A percentile compares a stretch with the other conserved stretches of the same genome.
These are phyloP conservation scores for Micronisus gabar DNA, from an alignment of 2,113 vertebrate species.

Conservation along the genomic window DNA sequence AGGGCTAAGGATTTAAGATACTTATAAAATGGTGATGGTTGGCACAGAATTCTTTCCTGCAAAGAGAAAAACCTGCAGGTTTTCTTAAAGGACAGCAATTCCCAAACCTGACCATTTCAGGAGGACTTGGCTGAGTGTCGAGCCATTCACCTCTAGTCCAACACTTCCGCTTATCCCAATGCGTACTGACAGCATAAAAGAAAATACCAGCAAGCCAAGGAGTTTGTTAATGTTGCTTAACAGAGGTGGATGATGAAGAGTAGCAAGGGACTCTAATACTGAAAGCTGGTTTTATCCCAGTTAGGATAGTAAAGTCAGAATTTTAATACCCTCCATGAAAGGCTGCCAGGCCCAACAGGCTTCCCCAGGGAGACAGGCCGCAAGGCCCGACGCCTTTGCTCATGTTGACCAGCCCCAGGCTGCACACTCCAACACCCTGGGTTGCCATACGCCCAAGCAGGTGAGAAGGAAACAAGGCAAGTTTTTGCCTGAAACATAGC, in stretches of 20 bases:
- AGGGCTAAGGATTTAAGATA: background rate
- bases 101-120: background rate
- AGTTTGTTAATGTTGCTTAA: background rate
- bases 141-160: background rate
- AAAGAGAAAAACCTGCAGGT: background rate
- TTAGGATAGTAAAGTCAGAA: background rate
- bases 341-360: background rate
- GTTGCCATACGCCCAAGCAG: accelerated
- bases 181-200: background rate
- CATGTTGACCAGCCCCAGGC: background rate
- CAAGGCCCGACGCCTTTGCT: background rate
- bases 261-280: background rate
- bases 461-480: background rate
- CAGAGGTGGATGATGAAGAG: background rate
- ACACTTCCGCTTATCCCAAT: accelerated
- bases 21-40: background rate
- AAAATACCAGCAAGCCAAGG: background rate
- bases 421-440: background rate
- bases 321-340: background rate
- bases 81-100: background rate
- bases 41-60: background rate
- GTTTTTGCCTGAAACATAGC: background rate
- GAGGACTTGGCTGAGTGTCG: background rate
- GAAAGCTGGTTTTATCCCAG: background rate
- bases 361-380: background rate